phyloP scores from a whole-genome alignment of 2,797 vertebrate genomes.

The Triplophysa bombifrons region DNA sequence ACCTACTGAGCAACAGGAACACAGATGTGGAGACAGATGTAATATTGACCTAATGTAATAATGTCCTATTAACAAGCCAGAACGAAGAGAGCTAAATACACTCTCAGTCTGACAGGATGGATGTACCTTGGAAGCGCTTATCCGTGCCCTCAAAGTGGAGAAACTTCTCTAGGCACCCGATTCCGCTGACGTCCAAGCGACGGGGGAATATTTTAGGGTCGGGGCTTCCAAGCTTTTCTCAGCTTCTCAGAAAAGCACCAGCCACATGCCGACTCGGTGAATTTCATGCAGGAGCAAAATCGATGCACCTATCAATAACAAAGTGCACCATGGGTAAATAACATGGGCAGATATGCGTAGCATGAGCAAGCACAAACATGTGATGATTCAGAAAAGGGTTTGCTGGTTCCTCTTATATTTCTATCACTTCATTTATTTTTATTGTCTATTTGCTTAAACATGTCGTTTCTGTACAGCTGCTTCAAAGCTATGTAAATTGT shows the following conservation, averaged over 20 bases:
- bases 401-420: no score
- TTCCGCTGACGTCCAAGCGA: constrained; percentile 26
- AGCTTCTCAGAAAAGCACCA: constrained; percentile 15
- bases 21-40: constrained; percentile 42
- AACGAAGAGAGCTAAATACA: constrained; percentile 24
- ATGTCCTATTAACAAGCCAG: constrained; percentile 48
- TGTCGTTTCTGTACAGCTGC: no score
- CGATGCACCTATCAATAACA: constrained; percentile 59
- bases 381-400: constrained; percentile 49
- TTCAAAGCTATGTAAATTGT: no score
- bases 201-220: constrained; percentile 38
- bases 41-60: constrained; percentile 36
- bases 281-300: constrained; percentile 54
- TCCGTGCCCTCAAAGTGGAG: constrained; percentile 15
- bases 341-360: constrained; percentile 53
- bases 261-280: constrained; percentile 36
- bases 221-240: constrained; percentile 15
- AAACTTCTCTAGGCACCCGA: constrained; percentile 41
- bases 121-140: constrained; percentile 1
- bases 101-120: constrained; percentile 10
- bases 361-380: constrained; percentile 34
- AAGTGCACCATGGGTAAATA: constrained; percentile 58
- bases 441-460: no score
- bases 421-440: no score
- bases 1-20: no score